Base-by-base conservation (phyloP, 2,888 invertebrate species). In the Metalampra italica region DNA sequence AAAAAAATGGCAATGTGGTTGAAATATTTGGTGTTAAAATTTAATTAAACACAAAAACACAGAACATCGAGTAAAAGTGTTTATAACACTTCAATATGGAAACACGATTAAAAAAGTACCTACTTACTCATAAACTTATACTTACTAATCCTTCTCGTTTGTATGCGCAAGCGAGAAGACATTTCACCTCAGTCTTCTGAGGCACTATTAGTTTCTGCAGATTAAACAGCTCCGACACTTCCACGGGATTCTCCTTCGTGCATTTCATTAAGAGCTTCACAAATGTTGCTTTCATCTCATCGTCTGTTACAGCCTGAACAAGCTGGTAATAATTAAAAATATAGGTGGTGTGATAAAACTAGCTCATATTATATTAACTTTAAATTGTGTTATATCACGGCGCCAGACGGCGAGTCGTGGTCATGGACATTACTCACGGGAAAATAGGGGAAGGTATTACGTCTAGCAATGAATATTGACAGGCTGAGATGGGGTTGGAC, bases 141-240 rank as follows among this genome's bases (percentile, higher is more conserved):
- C 41, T 37, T 40, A 50, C 50, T 2, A 39, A 30, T 37, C 51
- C 51, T 15, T 47, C 51, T 1, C 3, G 5, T n/a, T 38, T 51
- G n/a, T 51, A 51, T 36, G 51, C 47, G 38, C 51, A 51, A 7
- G 51, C 51, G n/a, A 51, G 54, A 7, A 90, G 64, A 54, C 91
- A 91, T 60, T 88, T 87, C 0, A 77, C 71, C 30, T 82, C 78
- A 9, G 57, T 57, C 13, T 83, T 81, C n/a, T 78, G 80, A 0
- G 91, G 90, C 0, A 72, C 49, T 3, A 72, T 53, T 9, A 70
- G 54, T 12, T 58, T 56, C 50, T 85, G 81, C 11, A 88, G 54
- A 15, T 60, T 53, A 36, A 78, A 46, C 41, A 86, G 38, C 15
- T 88, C 87, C 0, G 51, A 3, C 66, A 84, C 67, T 0, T 80